These are phyloP conservation scores for Caranx melampygus DNA, from an alignment of 2,113 vertebrate genomes.

Conservation along the genomic window DNA sequence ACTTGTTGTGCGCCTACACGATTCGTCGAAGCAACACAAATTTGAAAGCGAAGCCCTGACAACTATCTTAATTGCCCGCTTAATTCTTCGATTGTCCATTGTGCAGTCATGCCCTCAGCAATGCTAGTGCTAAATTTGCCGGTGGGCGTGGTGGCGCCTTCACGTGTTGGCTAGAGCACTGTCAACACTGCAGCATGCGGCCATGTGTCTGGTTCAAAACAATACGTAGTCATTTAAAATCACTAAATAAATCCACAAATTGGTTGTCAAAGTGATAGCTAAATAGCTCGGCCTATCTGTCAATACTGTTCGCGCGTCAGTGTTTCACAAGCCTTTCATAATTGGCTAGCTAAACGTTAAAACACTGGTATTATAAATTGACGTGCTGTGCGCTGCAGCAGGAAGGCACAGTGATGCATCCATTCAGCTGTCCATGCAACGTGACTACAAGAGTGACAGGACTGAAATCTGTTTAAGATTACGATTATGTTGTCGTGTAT, in stretches of 20 bases:
- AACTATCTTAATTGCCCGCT: background rate
- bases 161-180: conserved; percentile 7
- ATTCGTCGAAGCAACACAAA: background rate
- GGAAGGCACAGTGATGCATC: no score
- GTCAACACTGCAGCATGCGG: conserved; percentile 43
- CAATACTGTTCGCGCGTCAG: background rate
- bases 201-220: background rate
- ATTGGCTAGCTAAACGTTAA: background rate
- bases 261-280: background rate
- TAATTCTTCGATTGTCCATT: no score
- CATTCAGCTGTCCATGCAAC: no score
- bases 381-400: no score
- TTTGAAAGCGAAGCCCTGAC: background rate
- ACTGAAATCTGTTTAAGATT: no score
- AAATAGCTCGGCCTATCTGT: background rate
- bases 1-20: background rate
- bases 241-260: background rate
- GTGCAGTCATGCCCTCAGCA: background rate
- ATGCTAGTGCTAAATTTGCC: background rate
- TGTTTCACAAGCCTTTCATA: background rate
- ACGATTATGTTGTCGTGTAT: no score
- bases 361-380: no score
- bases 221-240: background rate
- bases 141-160: conserved; percentile 37
- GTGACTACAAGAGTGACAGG: no score